phyloP scores from a whole-genome alignment of 2,888 invertebrate genomes.

The Hemithea aestivaria region DNA sequence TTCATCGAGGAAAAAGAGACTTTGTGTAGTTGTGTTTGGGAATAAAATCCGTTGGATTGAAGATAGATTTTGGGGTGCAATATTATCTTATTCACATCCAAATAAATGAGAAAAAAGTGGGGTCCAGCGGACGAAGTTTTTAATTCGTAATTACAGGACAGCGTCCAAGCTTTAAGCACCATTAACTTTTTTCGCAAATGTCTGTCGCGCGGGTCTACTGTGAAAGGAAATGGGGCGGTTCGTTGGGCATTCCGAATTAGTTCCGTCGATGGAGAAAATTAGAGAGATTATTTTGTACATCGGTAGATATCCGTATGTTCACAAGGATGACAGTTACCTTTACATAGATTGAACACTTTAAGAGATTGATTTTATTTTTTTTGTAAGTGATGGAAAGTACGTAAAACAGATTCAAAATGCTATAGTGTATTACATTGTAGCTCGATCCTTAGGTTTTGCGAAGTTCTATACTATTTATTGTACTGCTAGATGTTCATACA shows the following conservation, averaged over 20 bases:
- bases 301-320: no score
- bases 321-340: neutral
- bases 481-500: no score
- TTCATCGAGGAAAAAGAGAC: constrained; percentile 34
- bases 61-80: constrained; percentile 57
- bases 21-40: constrained; percentile 31
- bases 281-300: constrained; percentile 27
- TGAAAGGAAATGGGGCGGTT: constrained; percentile 57
- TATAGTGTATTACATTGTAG: no score
- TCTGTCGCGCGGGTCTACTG: constrained; percentile 54
- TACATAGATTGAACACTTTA: no score
- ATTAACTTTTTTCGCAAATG: constrained; percentile 76
- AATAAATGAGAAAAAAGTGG: constrained; percentile 76
- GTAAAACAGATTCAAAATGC: no score
- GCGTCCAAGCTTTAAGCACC: constrained; percentile 73
- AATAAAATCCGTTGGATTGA: constrained; percentile 23
- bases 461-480: no score
- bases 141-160: constrained; percentile 79
- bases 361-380: no score
- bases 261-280: constrained; percentile 36
- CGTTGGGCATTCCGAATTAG: constrained; percentile 60
- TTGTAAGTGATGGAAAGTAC: no score
- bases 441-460: no score
- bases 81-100: constrained; percentile 70
- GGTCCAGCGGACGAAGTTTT: constrained; percentile 72